Percentiles rank a stretch among this genome's conserved stretches.
phyloP scores from a whole-genome alignment of 1,140 invertebrate species.

The Antheraea pernyi region DNA sequence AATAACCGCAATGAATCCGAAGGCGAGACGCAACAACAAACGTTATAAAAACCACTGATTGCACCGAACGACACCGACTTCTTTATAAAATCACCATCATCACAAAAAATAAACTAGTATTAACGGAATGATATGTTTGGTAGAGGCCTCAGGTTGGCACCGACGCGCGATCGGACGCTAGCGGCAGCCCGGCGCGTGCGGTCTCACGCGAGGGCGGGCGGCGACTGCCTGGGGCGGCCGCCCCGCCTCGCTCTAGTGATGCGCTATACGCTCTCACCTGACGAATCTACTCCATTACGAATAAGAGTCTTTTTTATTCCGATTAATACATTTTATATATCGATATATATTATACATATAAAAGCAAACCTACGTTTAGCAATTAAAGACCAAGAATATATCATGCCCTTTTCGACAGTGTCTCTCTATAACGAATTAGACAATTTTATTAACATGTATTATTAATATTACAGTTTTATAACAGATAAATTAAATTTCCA shows the following conservation, averaged over 20 bases:
- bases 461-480: too few species aligned
- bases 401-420: too few species aligned
- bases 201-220: slow-evolving; percentile 41
- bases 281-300: slow-evolving; percentile 5
- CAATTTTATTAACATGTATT: too few species aligned
- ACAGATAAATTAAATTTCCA: too few species aligned
- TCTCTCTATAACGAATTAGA: too few species aligned
- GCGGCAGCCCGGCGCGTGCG: slow-evolving; percentile 32
- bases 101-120: background rate
- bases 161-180: slow-evolving; percentile 8
- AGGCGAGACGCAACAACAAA: background rate
- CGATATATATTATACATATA: too few species aligned
- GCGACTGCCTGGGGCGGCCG: slow-evolving; percentile 45
- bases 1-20: background rate
- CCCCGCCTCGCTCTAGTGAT: slow-evolving; percentile 22
- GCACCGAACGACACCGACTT: background rate
- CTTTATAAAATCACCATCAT: background rate
- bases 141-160: slow-evolving; percentile 23
- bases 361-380: too few species aligned
- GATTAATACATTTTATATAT: too few species aligned
- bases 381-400: too few species aligned
- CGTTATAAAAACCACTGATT: background rate
- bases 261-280: slow-evolving; percentile 14
- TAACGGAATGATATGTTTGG: slow-evolving; percentile 6
- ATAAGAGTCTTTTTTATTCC: too few species aligned